Evolutionary conservation across 2,113 vertebrate genomes (phyloP), one percentile per base, ranked within the genome.

Genomic region (Anser cygnoides): DNA sequence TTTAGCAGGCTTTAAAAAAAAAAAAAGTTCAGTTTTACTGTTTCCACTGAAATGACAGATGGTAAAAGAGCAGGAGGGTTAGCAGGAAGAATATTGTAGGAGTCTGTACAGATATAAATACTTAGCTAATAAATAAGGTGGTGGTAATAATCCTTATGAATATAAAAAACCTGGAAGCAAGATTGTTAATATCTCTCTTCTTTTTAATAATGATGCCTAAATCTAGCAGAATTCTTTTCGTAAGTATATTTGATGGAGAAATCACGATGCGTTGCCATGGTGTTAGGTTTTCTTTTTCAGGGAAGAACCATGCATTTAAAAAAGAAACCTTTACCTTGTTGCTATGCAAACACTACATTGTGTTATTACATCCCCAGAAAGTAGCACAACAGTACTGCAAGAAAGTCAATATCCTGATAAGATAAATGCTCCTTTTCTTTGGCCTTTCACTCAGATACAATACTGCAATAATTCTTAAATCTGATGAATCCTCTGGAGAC

Each of bases 61-160:
- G 94, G 94, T 87, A 33, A 63, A 95, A 93, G 84, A 95, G 73
- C 81, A 84, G 87, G 65, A 87, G 77, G 80, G 57, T 84, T 93
- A 96, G 84, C 96, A 93, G 70, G 87, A 95, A 95, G 93, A 95
- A 89, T 95, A 95, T 87, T 95, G 95, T 87, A 76, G 89, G 89
- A 90, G 78, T 90, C 93, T 95, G 50, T 83, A 50, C 87, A 95
- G 89, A 80, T 95, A 94, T 81, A 95, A 94, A 96, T 91, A 94
- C 67, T 85, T 52, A 50, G 41, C 55, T 95, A 91, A 96, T 85
- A 95, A 92, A 89, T 79, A 87, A 93, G 59, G 71, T 73, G 72
- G 43, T 88, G 50, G 43, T 73, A 95, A 92, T 76, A 95, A 89
- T 49, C 23, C 41, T 39, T 81, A 14, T 33, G 57, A 77, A 86